phyloP scores from a whole-genome alignment of 2,113 vertebrate species.

The Vimba vimba region DNA sequence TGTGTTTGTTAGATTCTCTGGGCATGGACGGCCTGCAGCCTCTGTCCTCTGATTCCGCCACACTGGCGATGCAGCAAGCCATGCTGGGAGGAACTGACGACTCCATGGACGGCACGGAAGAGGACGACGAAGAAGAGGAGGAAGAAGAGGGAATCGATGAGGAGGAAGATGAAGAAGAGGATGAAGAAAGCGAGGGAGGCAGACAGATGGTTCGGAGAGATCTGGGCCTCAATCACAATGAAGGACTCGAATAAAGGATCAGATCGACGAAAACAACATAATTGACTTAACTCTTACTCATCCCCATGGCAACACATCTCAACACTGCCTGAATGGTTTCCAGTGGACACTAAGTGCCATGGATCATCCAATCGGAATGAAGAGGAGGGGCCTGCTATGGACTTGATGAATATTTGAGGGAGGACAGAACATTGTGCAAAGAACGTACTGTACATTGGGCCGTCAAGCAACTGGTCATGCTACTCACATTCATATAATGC shows the following conservation, averaged over 20 bases:
- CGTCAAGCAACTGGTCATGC: conserved; percentile 16
- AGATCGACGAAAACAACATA: conserved; percentile 35
- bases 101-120: conserved; percentile 92
- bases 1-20: conserved; percentile 79
- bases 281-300: conserved; percentile 30
- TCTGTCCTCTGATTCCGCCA: conserved; percentile 92
- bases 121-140: conserved; percentile 84
- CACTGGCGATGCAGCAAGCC: conserved; percentile 97
- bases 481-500: conserved; percentile 51
- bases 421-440: conserved; percentile 27
- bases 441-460: conserved; percentile 9
- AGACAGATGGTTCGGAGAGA: conserved; percentile 82
- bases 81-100: conserved; percentile 90
- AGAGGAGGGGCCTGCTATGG: conserved; percentile 3
- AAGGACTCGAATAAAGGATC: conserved; percentile 85
- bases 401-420: conserved; percentile 8
- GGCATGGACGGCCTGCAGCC: conserved; percentile 92
- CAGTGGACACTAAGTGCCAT: conserved; percentile 46
- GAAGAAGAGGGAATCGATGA: conserved; percentile 86
- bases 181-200: conserved; percentile 81
- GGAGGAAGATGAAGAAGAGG: conserved; percentile 81
- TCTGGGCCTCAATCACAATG: conserved; percentile 90
- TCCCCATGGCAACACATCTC: conserved; percentile 40
- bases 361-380: conserved; percentile 27
- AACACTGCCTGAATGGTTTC: conserved; percentile 30